Conservation (phyloP, 2,888 invertebrate genomes). For the Drosophila tanythrix region DNA sequence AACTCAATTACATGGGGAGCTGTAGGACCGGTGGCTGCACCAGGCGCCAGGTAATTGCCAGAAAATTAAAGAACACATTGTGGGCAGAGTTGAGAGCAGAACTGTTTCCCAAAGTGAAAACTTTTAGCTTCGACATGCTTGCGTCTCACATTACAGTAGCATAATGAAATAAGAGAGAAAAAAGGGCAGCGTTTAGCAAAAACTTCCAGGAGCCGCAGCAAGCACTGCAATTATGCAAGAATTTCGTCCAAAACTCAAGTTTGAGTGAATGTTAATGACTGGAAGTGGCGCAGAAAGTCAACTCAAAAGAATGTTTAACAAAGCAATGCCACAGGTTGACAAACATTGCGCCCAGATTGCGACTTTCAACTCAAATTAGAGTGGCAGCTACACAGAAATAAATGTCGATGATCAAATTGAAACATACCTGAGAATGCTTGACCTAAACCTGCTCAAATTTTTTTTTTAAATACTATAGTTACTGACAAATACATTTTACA, state of each 20-base stretch:
- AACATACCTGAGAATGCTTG: background rate
- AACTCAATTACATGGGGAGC: constrained; percentile 68
- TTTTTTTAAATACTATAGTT: background rate
- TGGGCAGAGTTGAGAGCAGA: background rate
- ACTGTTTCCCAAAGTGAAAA: constrained; percentile 39
- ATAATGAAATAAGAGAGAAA: constrained; percentile 71
- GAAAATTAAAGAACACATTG: constrained; percentile 58
- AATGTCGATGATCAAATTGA: fast-evolving
- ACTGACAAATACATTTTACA: too few species aligned
- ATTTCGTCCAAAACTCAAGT: constrained; percentile 57
- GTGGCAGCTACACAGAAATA: constrained; percentile 14
- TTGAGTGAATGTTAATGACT: constrained; percentile 73
- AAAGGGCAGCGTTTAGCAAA: constrained; percentile 38
- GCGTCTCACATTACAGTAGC: constrained; percentile 44
- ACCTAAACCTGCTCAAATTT: background rate
- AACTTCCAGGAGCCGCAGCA: constrained; percentile 44
- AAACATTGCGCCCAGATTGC: constrained; percentile 38
- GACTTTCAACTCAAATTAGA: constrained; percentile 44
- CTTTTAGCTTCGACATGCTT: constrained; percentile 46
- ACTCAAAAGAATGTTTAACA: constrained; percentile 26
- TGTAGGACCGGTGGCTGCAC: constrained; percentile 21
- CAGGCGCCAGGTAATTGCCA: constrained; percentile 66
- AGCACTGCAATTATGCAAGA: constrained; percentile 71
- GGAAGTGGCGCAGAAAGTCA: constrained; percentile 60
- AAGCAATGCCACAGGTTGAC: constrained; percentile 60